phyloP scores from a whole-genome alignment of 2,113 vertebrate species.

The Cephalophus harveyi region DNA sequence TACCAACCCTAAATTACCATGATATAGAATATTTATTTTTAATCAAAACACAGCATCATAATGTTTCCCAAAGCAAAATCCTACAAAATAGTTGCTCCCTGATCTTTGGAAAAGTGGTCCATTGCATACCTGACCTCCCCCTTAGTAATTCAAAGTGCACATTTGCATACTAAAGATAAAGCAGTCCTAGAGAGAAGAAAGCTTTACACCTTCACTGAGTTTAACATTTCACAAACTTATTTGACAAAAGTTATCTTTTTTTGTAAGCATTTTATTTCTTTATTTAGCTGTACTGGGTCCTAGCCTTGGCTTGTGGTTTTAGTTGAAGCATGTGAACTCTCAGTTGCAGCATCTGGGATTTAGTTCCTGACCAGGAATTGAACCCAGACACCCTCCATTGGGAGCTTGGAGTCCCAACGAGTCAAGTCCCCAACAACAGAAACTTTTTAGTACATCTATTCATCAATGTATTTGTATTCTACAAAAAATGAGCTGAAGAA shows the following conservation, averaged over 20 bases:
- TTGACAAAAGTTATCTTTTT: not conserved
- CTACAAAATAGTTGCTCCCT: not conserved
- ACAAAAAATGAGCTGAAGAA: not conserved
- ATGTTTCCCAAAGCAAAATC: slow-evolving; percentile 1
- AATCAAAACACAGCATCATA: not conserved
- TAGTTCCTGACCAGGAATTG: not conserved
- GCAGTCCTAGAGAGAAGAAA: not conserved
- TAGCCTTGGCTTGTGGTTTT: not conserved
- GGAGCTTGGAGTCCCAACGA: not conserved
- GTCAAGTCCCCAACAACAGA: not conserved
- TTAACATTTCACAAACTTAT: not conserved
- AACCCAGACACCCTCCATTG: not conserved
- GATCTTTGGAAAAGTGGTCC: not conserved
- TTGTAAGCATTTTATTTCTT: not conserved
- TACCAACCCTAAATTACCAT: not conserved
- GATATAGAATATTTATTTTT: not conserved
- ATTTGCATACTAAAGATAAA: not conserved
- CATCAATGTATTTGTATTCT: not conserved
- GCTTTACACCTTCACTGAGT: not conserved
- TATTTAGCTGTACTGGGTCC: not conserved
- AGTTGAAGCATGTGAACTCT: not conserved
- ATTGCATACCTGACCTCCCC: not conserved
- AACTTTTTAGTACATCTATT: not conserved
- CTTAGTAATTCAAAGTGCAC: not conserved
- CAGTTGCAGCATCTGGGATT: not conserved